Conservation (phyloP, 2,797 vertebrate genomes). For the Huso huso region DNA sequence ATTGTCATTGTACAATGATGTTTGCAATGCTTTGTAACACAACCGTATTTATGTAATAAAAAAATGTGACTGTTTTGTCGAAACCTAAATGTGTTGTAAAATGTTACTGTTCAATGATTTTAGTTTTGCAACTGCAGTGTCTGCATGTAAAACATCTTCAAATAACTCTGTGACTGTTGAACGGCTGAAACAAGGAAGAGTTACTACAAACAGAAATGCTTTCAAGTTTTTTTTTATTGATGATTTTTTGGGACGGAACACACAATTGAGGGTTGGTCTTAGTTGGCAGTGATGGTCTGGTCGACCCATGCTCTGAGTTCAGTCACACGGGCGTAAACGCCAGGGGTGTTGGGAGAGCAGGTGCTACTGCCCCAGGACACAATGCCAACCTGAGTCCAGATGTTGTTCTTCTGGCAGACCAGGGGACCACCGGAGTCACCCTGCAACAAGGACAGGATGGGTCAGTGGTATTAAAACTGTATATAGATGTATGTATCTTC, state of each 20-base stretch:
- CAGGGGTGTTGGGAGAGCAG: slow-evolving; percentile 45
- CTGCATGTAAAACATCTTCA: too few relatives aligned
- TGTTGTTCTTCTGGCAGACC: slow-evolving; percentile 58
- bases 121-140: too few relatives aligned
- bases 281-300: slow-evolving; percentile 56
- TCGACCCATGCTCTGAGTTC: slow-evolving; percentile 55
- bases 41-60: too few relatives aligned
- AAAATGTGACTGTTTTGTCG: too few relatives aligned
- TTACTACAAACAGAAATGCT: not conserved
- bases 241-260: slow-evolving; percentile 11
- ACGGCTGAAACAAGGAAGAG: too few relatives aligned
- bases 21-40: too few relatives aligned
- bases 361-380: slow-evolving; percentile 70
- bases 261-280: slow-evolving; percentile 14
- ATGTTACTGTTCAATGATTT: too few relatives aligned
- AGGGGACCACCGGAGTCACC: slow-evolving; percentile 75
- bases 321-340: slow-evolving; percentile 62
- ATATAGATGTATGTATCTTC: too few relatives aligned
- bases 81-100: too few relatives aligned
- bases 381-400: slow-evolving; percentile 73
- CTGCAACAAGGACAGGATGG: slow-evolving; percentile 37
- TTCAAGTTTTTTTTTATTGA: not conserved
- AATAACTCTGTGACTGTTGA: too few relatives aligned
- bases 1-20: too few relatives aligned
- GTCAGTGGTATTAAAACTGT: too few relatives aligned